Conservation (phyloP, 2,888 invertebrate species). For the Acleris cristana region DNA sequence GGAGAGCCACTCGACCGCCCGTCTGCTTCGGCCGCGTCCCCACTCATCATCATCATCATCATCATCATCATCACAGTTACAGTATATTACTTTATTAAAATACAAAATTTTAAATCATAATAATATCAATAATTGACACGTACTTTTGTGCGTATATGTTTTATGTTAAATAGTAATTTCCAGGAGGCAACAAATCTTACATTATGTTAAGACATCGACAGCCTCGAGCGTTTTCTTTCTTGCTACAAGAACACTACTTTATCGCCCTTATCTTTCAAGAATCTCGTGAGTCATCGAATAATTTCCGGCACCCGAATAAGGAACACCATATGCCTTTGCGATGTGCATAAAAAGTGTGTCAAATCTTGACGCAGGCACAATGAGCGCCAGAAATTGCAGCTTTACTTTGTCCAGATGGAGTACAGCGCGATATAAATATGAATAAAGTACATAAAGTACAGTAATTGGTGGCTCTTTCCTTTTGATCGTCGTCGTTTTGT, state of each 20-base stretch:
- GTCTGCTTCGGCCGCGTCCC: too few species aligned
- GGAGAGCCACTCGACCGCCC: too few species aligned
- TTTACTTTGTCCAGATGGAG: conserved; percentile 15
- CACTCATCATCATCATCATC: too few species aligned
- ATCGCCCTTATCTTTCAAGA: conserved; percentile 70
- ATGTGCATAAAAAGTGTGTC: conserved; percentile 69
- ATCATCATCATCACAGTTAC: too few species aligned
- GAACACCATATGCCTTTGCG: conserved; percentile 74
- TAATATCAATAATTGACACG: neutral
- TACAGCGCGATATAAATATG: neutral
- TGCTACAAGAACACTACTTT: conserved; percentile 50
- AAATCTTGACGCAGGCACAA: conserved; percentile 49
- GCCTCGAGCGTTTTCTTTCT: neutral
- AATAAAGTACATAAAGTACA: too few species aligned
- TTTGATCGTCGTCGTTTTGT: too few species aligned
- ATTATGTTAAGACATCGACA: neutral
- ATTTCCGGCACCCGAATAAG: conserved; percentile 69
- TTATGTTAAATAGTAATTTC: neutral
- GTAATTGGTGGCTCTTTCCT: too few species aligned
- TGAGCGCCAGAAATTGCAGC: conserved; percentile 29
- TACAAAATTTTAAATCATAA: neutral
- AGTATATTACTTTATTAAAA: neutral
- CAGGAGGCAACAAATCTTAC: neutral
- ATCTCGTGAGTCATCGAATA: conserved; percentile 65
- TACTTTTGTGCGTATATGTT: too few species aligned